These are phyloP conservation scores for Apodemia zela DNA, from an alignment of 2,888 invertebrate genomes.

Conservation along the genomic window DNA sequence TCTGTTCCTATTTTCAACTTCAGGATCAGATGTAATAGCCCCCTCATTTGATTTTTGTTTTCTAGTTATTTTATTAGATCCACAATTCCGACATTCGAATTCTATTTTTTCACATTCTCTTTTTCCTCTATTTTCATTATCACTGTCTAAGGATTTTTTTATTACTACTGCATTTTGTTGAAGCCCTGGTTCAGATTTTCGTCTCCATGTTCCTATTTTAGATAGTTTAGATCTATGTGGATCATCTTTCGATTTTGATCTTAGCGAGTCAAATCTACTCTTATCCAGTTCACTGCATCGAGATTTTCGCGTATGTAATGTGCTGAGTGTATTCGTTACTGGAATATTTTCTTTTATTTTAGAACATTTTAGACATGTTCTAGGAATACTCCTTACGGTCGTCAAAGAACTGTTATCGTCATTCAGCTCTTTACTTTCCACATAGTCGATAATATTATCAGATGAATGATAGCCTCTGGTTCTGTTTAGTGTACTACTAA, in stretches of 20 bases:
- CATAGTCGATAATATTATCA: conserved; percentile 66
- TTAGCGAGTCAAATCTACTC: conserved; percentile 61
- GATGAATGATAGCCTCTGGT: conserved; percentile 71
- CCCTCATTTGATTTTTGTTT: conserved; percentile 50
- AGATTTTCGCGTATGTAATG: conserved; percentile 54
- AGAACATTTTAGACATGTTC: conserved; percentile 71
- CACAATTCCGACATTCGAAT: conserved; percentile 71
- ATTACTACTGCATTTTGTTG: conserved; percentile 59
- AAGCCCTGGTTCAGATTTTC: conserved; percentile 87
- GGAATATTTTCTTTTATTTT: conserved; percentile 76
- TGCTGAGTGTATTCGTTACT: conserved; percentile 52
- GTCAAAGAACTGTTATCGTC: conserved; percentile 55
- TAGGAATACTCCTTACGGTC: conserved; percentile 58
- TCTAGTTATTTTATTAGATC: conserved; percentile 64
- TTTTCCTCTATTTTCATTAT: conserved; percentile 52
- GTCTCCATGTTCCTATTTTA: conserved; percentile 83
- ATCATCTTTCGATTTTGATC: conserved; percentile 75
- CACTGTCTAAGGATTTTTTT: conserved; percentile 62
- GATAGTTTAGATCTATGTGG: conserved; percentile 68
- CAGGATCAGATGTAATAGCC: conserved; percentile 58
- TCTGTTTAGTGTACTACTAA: conserved; percentile 55
- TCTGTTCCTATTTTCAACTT: conserved; percentile 51
- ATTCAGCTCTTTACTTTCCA: conserved; percentile 55
- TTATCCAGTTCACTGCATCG: conserved; percentile 60
- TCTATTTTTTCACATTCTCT: conserved; percentile 68